These are phyloP conservation scores for Pantherophis vulpinus DNA, from an alignment of 2,797 vertebrate species.

Conservation along the genomic window DNA sequence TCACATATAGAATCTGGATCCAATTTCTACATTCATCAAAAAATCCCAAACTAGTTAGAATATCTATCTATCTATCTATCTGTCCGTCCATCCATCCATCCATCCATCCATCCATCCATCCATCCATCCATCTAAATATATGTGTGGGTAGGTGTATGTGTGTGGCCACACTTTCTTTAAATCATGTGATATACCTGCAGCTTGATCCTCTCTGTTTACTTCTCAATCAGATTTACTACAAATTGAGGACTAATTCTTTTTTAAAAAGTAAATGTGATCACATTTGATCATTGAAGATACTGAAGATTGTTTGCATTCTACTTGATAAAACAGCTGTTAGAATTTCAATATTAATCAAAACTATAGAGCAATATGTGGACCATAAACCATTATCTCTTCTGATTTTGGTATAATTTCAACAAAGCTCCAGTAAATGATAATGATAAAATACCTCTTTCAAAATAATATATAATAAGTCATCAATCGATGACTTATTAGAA, in stretches of 20 bases:
- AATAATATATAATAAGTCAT: neutral
- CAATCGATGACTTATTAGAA: neutral
- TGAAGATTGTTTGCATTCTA: neutral
- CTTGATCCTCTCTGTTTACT: neutral
- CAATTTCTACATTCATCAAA: neutral
- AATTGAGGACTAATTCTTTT: neutral
- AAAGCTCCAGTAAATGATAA: neutral
- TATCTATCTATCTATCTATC: too few species aligned
- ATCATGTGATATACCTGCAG: neutral
- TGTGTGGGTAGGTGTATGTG: too few species aligned
- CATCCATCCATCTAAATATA: neutral
- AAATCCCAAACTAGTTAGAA: neutral
- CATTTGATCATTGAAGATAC: neutral
- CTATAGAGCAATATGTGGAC: neutral
- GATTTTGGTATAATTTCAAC: neutral
- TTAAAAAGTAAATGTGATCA: neutral
- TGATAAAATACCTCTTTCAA: neutral
- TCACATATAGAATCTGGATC: neutral
- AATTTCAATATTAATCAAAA: neutral
- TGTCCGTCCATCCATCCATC: too few species aligned
- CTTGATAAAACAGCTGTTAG: neutral
- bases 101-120: too few species aligned
- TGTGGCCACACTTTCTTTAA: neutral
- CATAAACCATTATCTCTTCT: neutral
- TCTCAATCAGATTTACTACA: neutral